Conservation (phyloP, 2,888 invertebrate species). For the Gastracanthus pulcherrimus region DNA sequence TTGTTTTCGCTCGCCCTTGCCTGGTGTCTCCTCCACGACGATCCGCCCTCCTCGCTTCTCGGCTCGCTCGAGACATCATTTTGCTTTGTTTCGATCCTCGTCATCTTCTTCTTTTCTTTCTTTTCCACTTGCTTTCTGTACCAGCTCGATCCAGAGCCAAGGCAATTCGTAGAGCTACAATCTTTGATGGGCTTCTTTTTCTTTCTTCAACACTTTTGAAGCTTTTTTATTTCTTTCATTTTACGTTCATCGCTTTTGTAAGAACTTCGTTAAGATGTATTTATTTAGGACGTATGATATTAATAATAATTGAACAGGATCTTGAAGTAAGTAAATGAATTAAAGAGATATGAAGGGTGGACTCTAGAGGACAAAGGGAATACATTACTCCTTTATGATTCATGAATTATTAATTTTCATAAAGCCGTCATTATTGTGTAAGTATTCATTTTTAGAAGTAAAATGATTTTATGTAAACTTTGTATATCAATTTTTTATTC, state of each 20-base stretch:
- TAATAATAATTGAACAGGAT: neutral
- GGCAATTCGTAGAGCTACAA: neutral
- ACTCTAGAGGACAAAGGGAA: neutral
- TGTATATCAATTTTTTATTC: neutral
- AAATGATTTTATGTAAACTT: too few species aligned
- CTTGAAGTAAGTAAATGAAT: neutral
- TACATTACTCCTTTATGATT: neutral
- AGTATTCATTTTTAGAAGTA: neutral
- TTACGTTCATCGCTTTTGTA: neutral
- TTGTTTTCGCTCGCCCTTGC: neutral
- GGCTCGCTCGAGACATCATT: neutral
- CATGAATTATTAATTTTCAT: neutral
- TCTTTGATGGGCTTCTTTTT: neutral
- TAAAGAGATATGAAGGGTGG: neutral
- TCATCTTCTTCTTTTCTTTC: neutral
- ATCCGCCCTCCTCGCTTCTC: neutral
- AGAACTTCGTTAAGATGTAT: conserved; percentile 7
- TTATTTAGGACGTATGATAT: neutral
- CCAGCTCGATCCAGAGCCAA: neutral
- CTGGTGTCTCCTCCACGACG: neutral
- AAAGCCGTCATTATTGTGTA: neutral
- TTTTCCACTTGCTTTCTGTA: neutral
- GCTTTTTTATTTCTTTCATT: neutral
- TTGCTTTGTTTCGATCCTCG: neutral
- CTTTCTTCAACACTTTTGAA: neutral